Percentiles rank a stretch among this genome's conserved stretches.
Evolutionary conservation across 2,797 vertebrate species (phyloP).

Genomic region (Gadopsis bispinosus): DNA sequence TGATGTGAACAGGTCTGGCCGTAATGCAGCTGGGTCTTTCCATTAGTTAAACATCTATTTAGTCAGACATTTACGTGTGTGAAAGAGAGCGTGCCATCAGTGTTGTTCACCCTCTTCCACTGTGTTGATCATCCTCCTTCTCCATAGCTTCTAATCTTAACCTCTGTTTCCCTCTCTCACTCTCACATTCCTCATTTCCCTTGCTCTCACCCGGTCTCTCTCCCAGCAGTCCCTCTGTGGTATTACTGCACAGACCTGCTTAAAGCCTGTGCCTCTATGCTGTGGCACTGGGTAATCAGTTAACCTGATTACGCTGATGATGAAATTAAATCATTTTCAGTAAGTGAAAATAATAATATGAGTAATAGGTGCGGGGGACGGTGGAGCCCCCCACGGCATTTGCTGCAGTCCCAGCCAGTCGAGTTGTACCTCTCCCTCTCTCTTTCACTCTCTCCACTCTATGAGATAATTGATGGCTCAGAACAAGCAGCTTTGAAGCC

Average conservation of each 20-base stretch:
- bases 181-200: not conserved
- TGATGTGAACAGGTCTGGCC: conserved; percentile 59
- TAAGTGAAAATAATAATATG: conserved; percentile 85
- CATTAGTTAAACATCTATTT: conserved; percentile 67
- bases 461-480: conserved; percentile 50
- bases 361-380: conserved; percentile 75
- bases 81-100: not conserved
- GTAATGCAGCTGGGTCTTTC: conserved; percentile 47
- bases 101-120: conserved; percentile 18
- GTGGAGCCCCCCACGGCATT: conserved; percentile 61
- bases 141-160: conserved; percentile 18
- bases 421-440: conserved; percentile 39
- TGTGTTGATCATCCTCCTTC: conserved; percentile 28
- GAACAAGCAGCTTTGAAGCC: conserved; percentile 42
- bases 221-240: conserved; percentile 42
- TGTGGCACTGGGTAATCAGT: conserved; percentile 78
- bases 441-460: conserved; percentile 23
- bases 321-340: conserved; percentile 86
- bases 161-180: conserved; percentile 1
- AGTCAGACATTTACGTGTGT: conserved; percentile 30
- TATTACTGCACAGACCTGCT: conserved; percentile 73
- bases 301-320: conserved; percentile 85
- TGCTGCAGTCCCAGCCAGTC: conserved; percentile 53
- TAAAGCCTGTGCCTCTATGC: conserved; percentile 72
- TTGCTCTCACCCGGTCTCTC: conserved; percentile 26